Percentiles rank a stretch among this genome's conserved stretches.
These are phyloP conservation scores for Epiblema foenella DNA, from an alignment of 2,888 invertebrate genomes.

Conservation along the genomic window DNA sequence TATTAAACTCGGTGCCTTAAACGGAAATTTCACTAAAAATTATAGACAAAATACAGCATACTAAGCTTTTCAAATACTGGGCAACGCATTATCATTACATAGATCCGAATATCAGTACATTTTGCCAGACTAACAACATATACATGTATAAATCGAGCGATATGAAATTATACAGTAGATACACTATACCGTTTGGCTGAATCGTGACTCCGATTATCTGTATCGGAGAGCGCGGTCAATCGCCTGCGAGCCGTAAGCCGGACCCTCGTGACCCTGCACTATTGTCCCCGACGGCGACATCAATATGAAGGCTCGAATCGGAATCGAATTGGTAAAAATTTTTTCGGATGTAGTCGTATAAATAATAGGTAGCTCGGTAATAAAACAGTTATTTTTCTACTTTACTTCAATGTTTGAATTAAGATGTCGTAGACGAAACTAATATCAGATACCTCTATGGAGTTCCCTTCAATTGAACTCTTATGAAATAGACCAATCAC, in stretches of 20 bases:
- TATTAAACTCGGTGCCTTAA: neutral
- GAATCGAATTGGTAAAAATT: constrained; percentile 23
- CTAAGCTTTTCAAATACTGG: neutral
- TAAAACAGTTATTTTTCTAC: too few species aligned
- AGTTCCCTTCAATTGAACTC: too few species aligned
- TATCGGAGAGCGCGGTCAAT: constrained; percentile 62
- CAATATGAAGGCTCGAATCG: constrained; percentile 29
- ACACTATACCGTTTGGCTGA: constrained; percentile 51
- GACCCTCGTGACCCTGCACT: constrained; percentile 52
- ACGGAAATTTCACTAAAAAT: neutral
- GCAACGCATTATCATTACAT: neutral
- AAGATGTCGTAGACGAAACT: too few species aligned
- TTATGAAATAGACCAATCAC: too few species aligned
- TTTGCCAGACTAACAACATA: neutral
- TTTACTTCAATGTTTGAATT: too few species aligned
- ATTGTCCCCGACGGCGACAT: constrained; percentile 52
- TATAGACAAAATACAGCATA: neutral
- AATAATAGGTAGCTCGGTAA: constrained; percentile 6
- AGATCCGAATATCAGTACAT: constrained; percentile 3
- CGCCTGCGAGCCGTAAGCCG: constrained; percentile 57
- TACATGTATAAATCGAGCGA: constrained; percentile 10
- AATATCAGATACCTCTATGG: too few species aligned
- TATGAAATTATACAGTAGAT: constrained; percentile 28
- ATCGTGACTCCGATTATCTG: constrained; percentile 65
- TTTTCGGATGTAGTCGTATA: constrained; percentile 6